Evolutionary conservation across 2,113 vertebrate genomes (phyloP).

Genomic region (Oncorhynchus clarkii): DNA sequence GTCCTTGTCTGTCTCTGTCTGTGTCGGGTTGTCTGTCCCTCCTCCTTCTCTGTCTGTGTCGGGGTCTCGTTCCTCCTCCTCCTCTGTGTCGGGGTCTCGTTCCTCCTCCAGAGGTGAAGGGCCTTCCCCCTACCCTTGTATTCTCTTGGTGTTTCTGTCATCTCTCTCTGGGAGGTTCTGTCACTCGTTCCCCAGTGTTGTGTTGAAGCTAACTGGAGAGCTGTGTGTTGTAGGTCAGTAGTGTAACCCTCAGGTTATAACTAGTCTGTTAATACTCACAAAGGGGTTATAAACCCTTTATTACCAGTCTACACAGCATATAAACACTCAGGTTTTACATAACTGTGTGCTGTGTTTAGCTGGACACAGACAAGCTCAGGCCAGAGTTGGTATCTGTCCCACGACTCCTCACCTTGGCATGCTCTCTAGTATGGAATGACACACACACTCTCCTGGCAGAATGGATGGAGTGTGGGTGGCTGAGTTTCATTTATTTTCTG

Average conservation of each 20-base stretch:
- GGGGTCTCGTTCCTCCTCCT: background rate
- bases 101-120: too few relatives aligned
- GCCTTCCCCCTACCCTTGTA: background rate
- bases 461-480: constrained; percentile 63
- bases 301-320: too few relatives aligned
- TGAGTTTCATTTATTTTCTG: constrained; percentile 59
- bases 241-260: too few relatives aligned
- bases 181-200: background rate
- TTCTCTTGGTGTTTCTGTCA: background rate
- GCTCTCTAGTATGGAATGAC: constrained; percentile 36
- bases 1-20: too few relatives aligned
- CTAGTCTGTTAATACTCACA: too few relatives aligned
- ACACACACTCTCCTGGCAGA: constrained; percentile 52
- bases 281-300: too few relatives aligned
- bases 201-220: background rate
- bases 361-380: constrained; percentile 39
- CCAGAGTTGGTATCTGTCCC: constrained; percentile 56
- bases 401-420: constrained; percentile 52
- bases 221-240: too few relatives aligned
- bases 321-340: background rate
- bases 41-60: too few relatives aligned
- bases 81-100: too few relatives aligned
- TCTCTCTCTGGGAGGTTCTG: background rate
- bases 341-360: background rate
- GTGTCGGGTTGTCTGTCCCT: too few relatives aligned